A percentile compares a stretch with the other conserved stretches of the same genome.
phyloP scores from a whole-genome alignment of 2,113 vertebrate genomes.

The Mormyrus lacerda region DNA sequence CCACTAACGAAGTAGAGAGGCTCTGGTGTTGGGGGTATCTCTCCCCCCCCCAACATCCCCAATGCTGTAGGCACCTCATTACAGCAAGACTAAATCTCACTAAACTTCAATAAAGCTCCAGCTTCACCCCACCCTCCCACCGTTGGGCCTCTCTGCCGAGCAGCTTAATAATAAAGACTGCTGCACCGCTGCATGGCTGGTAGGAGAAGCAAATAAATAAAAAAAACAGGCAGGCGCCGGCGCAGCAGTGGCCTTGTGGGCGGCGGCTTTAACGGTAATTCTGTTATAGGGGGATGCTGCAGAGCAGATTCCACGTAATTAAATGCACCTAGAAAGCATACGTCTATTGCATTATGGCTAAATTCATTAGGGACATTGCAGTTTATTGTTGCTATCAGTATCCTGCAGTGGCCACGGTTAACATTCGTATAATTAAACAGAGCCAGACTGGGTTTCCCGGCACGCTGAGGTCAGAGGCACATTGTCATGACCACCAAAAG shows the following conservation, averaged over 20 bases:
- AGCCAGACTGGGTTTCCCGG: neutral
- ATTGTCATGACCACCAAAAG: neutral
- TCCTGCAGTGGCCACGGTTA: neutral
- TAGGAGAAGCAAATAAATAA: neutral
- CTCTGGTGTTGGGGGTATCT: neutral
- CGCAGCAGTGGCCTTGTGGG: neutral
- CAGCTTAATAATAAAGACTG: neutral
- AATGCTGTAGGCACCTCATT: constrained; percentile 8
- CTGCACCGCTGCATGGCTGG: neutral
- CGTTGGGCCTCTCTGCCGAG: neutral
- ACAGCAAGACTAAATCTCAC: constrained; percentile 19
- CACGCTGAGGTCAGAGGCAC: neutral
- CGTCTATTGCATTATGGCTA: constrained; percentile 9
- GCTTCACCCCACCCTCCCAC: neutral
- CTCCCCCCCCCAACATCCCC: neutral
- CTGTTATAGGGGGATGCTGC: constrained; percentile 3
- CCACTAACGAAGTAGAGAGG: neutral
- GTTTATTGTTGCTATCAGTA: constrained; percentile 18
- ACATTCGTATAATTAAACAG: constrained; percentile 11
- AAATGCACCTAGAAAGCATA: constrained; percentile 20
- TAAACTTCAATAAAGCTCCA: constrained; percentile 21
- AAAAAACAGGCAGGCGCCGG: neutral
- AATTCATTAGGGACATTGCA: constrained; percentile 17
- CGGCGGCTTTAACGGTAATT: constrained; percentile 4
- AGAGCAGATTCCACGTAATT: constrained; percentile 19